Percentiles rank a stretch among this genome's conserved stretches.
Conservation (phyloP, 1,140 invertebrate genomes). For the Penaeus japonicus region DNA sequence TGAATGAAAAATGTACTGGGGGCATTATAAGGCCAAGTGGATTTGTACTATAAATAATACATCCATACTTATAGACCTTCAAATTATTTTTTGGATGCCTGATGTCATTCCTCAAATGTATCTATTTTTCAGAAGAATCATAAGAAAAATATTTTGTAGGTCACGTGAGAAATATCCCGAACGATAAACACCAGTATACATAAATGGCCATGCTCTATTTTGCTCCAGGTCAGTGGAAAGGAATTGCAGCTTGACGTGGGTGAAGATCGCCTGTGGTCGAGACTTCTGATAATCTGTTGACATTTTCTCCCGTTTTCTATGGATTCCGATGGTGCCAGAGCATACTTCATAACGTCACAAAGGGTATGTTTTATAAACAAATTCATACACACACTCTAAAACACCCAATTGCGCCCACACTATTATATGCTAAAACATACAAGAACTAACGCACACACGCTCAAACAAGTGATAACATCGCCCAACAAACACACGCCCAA, state of each 20-base stretch:
- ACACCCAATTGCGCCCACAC: no score
- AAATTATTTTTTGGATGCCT: not conserved
- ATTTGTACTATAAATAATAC: slow-evolving; percentile 30
- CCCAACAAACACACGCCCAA: no score
- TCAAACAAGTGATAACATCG: no score
- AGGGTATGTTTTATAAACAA: slow-evolving; percentile 66
- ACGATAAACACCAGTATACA: not conserved
- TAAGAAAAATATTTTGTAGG: not conserved
- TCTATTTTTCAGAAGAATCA: not conserved
- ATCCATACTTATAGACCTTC: not conserved
- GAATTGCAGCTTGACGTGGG: slow-evolving; percentile 74
- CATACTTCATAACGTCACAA: slow-evolving; percentile 71
- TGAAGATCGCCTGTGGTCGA: slow-evolving; percentile 74
- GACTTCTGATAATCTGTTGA: slow-evolving; percentile 72
- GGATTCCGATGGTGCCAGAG: slow-evolving; percentile 69
- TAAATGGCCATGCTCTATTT: not conserved
- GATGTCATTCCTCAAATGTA: not conserved
- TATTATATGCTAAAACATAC: no score
- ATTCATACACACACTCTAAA: not conserved
- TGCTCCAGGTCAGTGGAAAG: slow-evolving; percentile 69
- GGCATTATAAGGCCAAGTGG: no score
- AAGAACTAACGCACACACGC: no score
- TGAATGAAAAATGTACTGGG: no score
- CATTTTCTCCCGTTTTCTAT: slow-evolving; percentile 74
- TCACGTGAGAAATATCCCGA: not conserved